A percentile compares a stretch with the other conserved stretches of the same genome.
phyloP scores from a whole-genome alignment of 2,113 vertebrate genomes.

The Lagopus leucura region DNA sequence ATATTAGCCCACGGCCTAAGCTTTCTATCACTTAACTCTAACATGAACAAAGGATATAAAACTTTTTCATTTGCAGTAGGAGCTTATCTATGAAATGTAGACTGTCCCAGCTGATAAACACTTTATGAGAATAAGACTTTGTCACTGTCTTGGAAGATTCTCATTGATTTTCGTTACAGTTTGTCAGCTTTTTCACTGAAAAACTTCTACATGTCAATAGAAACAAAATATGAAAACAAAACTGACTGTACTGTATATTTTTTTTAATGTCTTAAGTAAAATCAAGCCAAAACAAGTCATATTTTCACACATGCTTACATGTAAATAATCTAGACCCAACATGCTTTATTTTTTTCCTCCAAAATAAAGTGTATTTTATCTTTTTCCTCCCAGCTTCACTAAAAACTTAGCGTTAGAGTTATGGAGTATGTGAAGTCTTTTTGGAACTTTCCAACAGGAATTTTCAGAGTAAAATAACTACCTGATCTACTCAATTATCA shows the following conservation, averaged over 20 bases:
- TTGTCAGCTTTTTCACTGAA: background rate
- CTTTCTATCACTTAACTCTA: background rate
- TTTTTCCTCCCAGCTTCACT: background rate
- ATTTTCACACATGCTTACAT: accelerated
- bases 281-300: background rate
- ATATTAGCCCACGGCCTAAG: background rate
- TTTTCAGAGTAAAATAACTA: background rate
- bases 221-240: background rate
- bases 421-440: accelerated
- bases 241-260: background rate
- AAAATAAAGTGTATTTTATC: background rate
- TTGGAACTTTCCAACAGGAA: background rate
- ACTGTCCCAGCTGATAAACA: background rate
- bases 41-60: background rate
- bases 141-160: background rate
- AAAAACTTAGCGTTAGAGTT: background rate
- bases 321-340: background rate
- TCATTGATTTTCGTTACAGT: background rate
- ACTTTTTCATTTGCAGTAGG: background rate
- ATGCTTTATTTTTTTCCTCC: accelerated
- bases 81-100: background rate
- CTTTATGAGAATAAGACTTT: background rate
- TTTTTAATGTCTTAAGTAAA: background rate
- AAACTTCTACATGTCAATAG: background rate
- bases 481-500: background rate